Conservation (phyloP, 1,140 invertebrate species). For the Drosophila jambulina region DNA sequence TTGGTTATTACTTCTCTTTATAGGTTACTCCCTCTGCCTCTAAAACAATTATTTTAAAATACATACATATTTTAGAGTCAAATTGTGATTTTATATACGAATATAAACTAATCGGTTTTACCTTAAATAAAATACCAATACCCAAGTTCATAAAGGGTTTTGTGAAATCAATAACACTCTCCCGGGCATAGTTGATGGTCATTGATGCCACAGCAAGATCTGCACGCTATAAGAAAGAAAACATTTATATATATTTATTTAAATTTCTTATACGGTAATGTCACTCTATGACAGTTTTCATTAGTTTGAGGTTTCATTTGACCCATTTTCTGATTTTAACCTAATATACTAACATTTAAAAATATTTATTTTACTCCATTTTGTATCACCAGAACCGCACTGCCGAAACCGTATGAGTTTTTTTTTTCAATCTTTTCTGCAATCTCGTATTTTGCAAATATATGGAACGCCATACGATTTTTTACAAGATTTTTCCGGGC, state of each 20-base stretch:
- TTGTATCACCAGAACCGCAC: no score
- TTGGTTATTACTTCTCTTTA: neutral
- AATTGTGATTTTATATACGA: neutral
- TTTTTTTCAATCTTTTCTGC: no score
- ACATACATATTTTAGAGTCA: neutral
- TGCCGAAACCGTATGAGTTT: no score
- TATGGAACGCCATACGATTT: no score
- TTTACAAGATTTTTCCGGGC: no score
- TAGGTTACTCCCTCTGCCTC: neutral
- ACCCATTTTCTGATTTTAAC: no score
- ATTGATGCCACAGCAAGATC: constrained; percentile 96
- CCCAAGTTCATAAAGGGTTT: constrained; percentile 97
- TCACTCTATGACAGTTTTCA: neutral
- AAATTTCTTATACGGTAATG: neutral
- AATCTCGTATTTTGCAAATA: no score
- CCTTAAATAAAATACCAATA: constrained; percentile 95
- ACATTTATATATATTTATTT: neutral
- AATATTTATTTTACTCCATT: no score
- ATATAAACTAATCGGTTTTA: constrained; percentile 81
- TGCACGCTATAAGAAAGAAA: constrained; percentile 88
- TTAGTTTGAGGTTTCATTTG: neutral
- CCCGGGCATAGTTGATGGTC: constrained; percentile 96
- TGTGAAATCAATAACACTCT: constrained; percentile 98
- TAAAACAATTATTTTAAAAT: neutral
- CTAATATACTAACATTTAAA: no score